Conservation (phyloP, 1,140 invertebrate genomes). For the Eciton burchellii region DNA sequence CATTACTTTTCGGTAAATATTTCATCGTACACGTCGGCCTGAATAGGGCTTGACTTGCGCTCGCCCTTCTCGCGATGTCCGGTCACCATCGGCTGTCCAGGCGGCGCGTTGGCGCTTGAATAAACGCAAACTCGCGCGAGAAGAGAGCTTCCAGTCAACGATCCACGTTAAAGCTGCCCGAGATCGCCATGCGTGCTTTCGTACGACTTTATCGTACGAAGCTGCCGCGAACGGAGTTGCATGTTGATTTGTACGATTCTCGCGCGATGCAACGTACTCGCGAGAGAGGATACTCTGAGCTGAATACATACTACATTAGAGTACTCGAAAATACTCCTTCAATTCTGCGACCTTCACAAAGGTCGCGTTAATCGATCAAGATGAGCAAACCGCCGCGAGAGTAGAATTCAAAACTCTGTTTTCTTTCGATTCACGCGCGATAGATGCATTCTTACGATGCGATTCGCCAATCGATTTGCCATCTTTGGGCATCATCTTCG, state of each 20-base stretch:
- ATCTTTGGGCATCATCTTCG: too few species aligned
- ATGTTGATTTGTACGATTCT: background rate
- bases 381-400: background rate
- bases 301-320: too few species aligned
- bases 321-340: constrained; percentile 15
- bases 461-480: too few species aligned
- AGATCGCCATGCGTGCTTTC: constrained; percentile 18
- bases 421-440: background rate
- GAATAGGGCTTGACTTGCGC: constrained; percentile 17
- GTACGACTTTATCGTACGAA: background rate
- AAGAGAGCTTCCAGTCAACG: background rate
- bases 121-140: background rate
- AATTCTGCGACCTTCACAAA: background rate
- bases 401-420: constrained; percentile 37
- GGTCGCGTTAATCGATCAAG: constrained; percentile 20
- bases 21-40: constrained; percentile 59
- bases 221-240: background rate
- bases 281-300: background rate
- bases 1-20: constrained; percentile 79
- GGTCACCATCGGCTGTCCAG: too few species aligned
- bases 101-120: constrained; percentile 7
- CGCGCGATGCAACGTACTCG: background rate
- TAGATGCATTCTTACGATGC: too few species aligned
- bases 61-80: background rate
- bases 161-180: background rate